These are phyloP conservation scores for Nothobranchius kuhntae DNA, from an alignment of 2,113 vertebrate genomes.

Conservation along the genomic window DNA sequence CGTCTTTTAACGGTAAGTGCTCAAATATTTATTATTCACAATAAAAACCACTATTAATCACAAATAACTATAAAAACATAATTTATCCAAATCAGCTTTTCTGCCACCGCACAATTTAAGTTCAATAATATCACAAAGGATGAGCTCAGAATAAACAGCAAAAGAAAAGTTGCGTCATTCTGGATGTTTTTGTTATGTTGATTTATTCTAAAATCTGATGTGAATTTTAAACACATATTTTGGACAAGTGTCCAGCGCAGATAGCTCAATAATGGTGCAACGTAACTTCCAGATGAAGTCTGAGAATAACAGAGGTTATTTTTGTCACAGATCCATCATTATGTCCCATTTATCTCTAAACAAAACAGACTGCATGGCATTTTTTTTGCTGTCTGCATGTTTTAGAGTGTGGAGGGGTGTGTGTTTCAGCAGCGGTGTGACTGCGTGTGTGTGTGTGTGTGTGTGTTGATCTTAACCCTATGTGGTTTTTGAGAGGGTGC, in stretches of 20 bases:
- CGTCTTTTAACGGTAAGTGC: no score
- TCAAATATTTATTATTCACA: no score
- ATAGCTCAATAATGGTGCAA: slow-evolving; percentile 8
- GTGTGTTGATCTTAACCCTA: slow-evolving; percentile 3
- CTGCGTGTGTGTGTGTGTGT: slow-evolving; percentile 18
- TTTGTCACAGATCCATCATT: slow-evolving; percentile 17
- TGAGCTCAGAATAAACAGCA: no score
- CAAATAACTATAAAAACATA: no score
- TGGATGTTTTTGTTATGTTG: no score
- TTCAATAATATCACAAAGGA: no score
- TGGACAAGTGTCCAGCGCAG: background rate
- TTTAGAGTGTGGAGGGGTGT: background rate
- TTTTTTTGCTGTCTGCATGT: background rate
- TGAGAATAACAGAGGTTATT: slow-evolving; percentile 48
- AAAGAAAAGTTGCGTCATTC: no score
- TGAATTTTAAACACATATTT: no score
- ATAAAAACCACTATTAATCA: no score
- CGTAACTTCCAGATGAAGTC: slow-evolving; percentile 53
- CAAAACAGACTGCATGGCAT: slow-evolving; percentile 6
- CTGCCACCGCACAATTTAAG: no score
- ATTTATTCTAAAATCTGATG: no score
- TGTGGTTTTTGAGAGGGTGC: slow-evolving; percentile 4
- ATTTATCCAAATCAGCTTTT: no score
- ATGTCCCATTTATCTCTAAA: background rate
- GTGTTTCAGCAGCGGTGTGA: slow-evolving; percentile 18